phyloP scores from a whole-genome alignment of 2,888 invertebrate species.

The Cyrtodaria siliqua region DNA sequence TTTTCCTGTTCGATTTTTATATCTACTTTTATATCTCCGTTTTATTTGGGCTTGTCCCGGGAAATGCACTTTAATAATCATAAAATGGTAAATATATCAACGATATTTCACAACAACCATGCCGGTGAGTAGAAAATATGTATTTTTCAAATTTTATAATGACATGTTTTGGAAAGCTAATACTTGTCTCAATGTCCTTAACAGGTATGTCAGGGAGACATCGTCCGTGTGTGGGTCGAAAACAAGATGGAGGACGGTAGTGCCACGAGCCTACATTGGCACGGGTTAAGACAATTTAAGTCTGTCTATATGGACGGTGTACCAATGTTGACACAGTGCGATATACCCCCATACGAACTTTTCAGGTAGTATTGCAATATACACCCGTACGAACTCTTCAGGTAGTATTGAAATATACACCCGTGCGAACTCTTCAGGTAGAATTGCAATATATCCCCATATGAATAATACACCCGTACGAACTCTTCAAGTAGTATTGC shows the following conservation, averaged over 20 bases:
- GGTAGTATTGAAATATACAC: slow-evolving; percentile 68
- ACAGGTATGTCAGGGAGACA: slow-evolving; percentile 95
- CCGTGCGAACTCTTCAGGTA: slow-evolving; percentile 67
- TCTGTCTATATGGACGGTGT: slow-evolving; percentile 73
- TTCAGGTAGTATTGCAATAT: slow-evolving; percentile 74
- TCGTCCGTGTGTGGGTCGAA: slow-evolving; percentile 92
- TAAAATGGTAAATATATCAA: no score
- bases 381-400: slow-evolving; percentile 64
- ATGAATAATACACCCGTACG: slow-evolving; percentile 59
- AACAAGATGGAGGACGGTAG: slow-evolving; percentile 89
- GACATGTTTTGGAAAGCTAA: no score
- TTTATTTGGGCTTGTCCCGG: no score
- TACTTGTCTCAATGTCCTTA: no score
- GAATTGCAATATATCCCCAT: slow-evolving; percentile 64
- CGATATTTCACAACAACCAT: no score
- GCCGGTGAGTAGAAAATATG: no score
- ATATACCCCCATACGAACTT: slow-evolving; percentile 56
- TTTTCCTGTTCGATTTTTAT: no score
- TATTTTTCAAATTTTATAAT: no score
- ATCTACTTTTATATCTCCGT: no score
- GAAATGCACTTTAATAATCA: no score
- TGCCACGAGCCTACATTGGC: slow-evolving; percentile 71
- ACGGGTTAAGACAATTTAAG: slow-evolving; percentile 67
- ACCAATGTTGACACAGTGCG: slow-evolving; percentile 70
- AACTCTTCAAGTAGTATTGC: slow-evolving; percentile 73